These are phyloP conservation scores for Mobula hypostoma DNA, from an alignment of 2,113 vertebrate species.

Conservation along the genomic window DNA sequence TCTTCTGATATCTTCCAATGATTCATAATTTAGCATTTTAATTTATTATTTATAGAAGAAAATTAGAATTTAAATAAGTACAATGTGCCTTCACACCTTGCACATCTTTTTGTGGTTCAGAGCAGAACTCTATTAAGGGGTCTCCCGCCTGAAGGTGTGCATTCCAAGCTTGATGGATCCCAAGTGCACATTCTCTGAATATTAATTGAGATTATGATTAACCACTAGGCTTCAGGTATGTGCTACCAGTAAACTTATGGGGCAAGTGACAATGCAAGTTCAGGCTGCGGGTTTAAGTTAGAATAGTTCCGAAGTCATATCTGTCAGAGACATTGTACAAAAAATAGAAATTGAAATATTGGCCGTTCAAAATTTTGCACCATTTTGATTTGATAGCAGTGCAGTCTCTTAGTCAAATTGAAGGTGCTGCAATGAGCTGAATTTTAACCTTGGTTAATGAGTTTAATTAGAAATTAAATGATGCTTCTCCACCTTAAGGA, in stretches of 20 bases:
- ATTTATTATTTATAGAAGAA: conserved; percentile 1
- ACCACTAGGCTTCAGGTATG: not conserved
- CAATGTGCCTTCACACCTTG: not conserved
- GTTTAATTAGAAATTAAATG: not conserved
- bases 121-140: conserved; percentile 2
- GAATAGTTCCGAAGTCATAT: not conserved
- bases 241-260: not conserved
- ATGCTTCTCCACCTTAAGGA: not conserved
- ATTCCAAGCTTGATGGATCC: not conserved
- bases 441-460: not conserved
- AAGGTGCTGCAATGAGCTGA: not conserved
- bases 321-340: not conserved
- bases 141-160: not conserved
- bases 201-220: not conserved
- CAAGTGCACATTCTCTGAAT: not conserved
- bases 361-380: not conserved
- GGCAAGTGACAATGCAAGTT: not conserved
- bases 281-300: not conserved
- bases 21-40: conserved; percentile 5
- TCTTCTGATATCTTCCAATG: not conserved
- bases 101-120: not conserved
- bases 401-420: not conserved
- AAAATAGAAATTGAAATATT: not conserved
- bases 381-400: not conserved
- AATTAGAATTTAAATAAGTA: conserved; percentile 15